Conservation (phyloP, 2,888 invertebrate species). For the Itoplectis maculator region DNA sequence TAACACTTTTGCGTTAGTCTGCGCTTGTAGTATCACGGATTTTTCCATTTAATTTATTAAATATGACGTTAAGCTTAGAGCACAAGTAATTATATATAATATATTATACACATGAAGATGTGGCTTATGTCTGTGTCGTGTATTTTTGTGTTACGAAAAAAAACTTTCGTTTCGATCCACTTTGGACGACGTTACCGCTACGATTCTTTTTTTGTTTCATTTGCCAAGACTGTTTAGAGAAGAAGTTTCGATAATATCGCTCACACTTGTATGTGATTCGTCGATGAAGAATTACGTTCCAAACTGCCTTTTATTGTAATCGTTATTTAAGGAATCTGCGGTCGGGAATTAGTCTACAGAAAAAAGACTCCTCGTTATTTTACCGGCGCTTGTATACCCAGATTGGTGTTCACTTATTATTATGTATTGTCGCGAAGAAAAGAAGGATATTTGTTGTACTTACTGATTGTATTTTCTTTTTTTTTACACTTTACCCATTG, state of each 20-base stretch:
- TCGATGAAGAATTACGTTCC: conserved; percentile 55
- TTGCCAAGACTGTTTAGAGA: conserved; percentile 34
- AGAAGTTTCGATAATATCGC: conserved; percentile 42
- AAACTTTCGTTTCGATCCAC: conserved; percentile 12
- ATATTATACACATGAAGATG: conserved; percentile 8
- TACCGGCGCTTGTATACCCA: conserved; percentile 33
- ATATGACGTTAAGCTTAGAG: conserved; percentile 17
- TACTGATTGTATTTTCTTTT: conserved; percentile 23
- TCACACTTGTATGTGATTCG: conserved; percentile 56
- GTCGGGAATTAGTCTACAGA: conserved; percentile 28
- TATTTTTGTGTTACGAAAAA: conserved; percentile 27
- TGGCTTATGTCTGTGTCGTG: conserved; percentile 32
- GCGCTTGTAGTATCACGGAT: conserved; percentile 18
- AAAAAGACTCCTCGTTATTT: conserved; percentile 49
- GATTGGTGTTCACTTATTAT: conserved; percentile 59
- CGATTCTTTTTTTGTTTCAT: conserved; percentile 10
- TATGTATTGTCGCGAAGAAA: conserved; percentile 36
- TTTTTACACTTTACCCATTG: conserved; percentile 3
- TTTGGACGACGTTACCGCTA: neutral
- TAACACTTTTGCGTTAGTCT: conserved; percentile 31
- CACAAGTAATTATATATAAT: conserved; percentile 27
- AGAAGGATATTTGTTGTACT: conserved; percentile 33
- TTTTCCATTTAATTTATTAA: conserved; percentile 40
- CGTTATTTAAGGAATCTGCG: conserved; percentile 43
- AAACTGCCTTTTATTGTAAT: conserved; percentile 68